These are phyloP conservation scores for Seira musarum DNA, from an alignment of 2,888 invertebrate genomes.

Conservation along the genomic window DNA sequence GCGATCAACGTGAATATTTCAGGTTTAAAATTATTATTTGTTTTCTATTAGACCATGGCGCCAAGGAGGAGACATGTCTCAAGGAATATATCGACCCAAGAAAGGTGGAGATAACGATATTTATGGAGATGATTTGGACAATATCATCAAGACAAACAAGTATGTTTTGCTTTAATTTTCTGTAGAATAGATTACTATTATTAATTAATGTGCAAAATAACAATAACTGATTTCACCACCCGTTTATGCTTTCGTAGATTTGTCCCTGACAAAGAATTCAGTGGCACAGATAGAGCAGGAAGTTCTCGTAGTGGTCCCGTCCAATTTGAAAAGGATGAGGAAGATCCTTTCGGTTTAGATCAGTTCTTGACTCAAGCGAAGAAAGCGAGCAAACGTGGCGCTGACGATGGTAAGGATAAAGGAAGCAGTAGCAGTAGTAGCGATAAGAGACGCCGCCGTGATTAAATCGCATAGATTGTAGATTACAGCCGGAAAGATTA, in stretches of 20 bases:
- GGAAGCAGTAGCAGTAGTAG: constrained; percentile 49
- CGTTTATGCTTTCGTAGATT: constrained; percentile 83
- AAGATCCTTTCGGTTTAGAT: constrained; percentile 98
- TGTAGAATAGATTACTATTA: too few relatives aligned
- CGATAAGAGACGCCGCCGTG: constrained; percentile 61
- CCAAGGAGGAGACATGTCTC: constrained; percentile 86
- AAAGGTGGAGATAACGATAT: constrained; percentile 91
- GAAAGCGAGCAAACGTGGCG: constrained; percentile 79
- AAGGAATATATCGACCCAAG: constrained; percentile 91
- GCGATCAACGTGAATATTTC: too few relatives aligned
- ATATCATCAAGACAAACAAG: constrained; percentile 89
- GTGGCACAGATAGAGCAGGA: constrained; percentile 85
- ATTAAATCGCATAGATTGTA: too few relatives aligned
- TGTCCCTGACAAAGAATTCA: constrained; percentile 97
- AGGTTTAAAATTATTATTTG: background rate
- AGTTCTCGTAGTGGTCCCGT: constrained; percentile 91
- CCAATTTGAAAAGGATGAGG: constrained; percentile 89
- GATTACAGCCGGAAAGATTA: too few relatives aligned
- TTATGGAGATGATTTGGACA: constrained; percentile 92
- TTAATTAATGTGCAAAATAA: too few relatives aligned
- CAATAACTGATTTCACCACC: too few relatives aligned
- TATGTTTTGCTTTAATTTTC: constrained; percentile 71
- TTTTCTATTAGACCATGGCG: constrained; percentile 83
- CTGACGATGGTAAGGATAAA: constrained; percentile 56
- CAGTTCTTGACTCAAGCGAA: constrained; percentile 98